A percentile compares a stretch with the other conserved stretches of the same genome.
These are phyloP conservation scores for Motacilla alba DNA, from an alignment of 2,113 vertebrate genomes.

Conservation along the genomic window DNA sequence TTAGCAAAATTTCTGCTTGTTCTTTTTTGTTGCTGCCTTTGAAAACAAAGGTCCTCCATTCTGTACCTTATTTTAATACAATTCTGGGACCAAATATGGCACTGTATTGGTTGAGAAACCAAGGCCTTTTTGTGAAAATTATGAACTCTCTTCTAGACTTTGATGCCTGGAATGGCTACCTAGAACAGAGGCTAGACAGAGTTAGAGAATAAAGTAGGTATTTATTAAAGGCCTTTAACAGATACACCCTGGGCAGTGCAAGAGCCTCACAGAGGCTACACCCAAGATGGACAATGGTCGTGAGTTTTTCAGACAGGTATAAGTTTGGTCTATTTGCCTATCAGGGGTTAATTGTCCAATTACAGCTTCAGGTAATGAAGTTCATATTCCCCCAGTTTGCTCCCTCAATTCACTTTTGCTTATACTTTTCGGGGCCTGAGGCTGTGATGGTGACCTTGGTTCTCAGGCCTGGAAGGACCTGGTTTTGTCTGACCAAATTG, in stretches of 20 bases:
- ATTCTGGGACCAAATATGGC: neutral
- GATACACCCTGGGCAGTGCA: neutral
- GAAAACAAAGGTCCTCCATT: neutral
- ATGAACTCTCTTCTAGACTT: neutral
- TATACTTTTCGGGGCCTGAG: neutral
- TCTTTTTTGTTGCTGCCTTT: neutral
- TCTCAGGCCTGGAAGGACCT: neutral
- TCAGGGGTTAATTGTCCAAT: neutral
- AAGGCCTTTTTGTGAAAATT: neutral
- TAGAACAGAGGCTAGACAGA: neutral
- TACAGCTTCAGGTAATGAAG: neutral
- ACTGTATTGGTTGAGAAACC: neutral
- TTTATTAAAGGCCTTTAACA: neutral
- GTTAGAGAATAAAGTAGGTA: neutral
- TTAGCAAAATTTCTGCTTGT: neutral
- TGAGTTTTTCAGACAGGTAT: neutral
- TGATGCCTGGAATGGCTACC: neutral
- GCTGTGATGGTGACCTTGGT: neutral
- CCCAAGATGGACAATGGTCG: accelerated
- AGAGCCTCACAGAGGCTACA: neutral
- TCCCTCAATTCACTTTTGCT: neutral
- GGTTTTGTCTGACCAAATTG: neutral
- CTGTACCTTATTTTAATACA: neutral
- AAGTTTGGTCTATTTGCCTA: neutral
- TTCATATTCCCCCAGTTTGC: neutral